Evolutionary conservation across 2,113 vertebrate species (phyloP), one percentile per base, ranked within the genome.

Genomic region (Etia nguti): DNA sequence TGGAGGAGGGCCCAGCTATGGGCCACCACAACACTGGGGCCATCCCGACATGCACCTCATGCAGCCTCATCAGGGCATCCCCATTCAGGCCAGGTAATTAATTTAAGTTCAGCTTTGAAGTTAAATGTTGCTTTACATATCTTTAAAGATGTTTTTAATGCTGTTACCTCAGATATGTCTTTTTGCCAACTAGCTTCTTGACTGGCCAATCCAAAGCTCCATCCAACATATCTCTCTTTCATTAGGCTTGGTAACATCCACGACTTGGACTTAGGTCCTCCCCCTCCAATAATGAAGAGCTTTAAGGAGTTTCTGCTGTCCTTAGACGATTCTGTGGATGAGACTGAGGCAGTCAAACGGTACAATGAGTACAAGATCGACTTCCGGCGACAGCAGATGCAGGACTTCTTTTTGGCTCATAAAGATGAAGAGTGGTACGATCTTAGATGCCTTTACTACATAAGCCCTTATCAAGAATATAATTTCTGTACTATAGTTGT

Each of bases 361-460:
- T 99, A 99, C 90, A 98, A 99, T 24, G 98, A 98, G 85, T 99
- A 99, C 89, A 99, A 99, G 94, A 93, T 98, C 6, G 98, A 99
- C 85, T 99, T 98, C 89, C 96, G 98, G 10, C 96, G 98, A 5
- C 98, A 99, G 92, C 98, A 99, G 96, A 98, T 99, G 97, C 98
- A 99, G 92, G 98, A 99, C 43, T 99, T 99, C 95, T 99, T 99
- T 95, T 93, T 99, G 91, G 96, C 97, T 55, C 98, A 99, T 93
- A 99, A 99, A 94, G 98, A 98, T 26, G 98, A 99, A 95, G 98
- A 99, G 97, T 99, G 98, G 98, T 99, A 97, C 93, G 98, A 87
- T 79, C 83, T 88, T 57, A 85, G 55, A 85, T 90, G 50, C 68
- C 46, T 85, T 88, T 79, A 52, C 38, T 60, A 12, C 2, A 31